A percentile compares a stretch with the other conserved stretches of the same genome.
These are phyloP conservation scores for Melanotaenia parkinsoni DNA, from an alignment of 2,797 vertebrate species.

Conservation along the genomic window DNA sequence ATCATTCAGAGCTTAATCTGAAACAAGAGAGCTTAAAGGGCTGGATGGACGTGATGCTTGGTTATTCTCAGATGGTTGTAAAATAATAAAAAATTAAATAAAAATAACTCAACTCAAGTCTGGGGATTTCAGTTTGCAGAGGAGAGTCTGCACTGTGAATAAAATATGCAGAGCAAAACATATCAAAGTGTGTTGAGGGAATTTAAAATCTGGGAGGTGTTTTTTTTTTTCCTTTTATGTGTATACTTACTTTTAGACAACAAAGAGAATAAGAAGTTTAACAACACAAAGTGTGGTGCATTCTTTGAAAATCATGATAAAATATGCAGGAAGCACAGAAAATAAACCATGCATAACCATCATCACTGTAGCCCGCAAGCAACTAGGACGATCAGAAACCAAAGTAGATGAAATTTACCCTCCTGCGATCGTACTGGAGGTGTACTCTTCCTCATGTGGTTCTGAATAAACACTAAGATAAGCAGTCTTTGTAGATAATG, in stretches of 20 bases:
- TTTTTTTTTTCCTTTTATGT: conserved; percentile 38
- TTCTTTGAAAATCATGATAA: conserved; percentile 38
- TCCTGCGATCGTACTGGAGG: conserved; percentile 14
- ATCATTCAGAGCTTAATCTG: conserved; percentile 17
- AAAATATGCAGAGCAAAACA: conserved; percentile 30
- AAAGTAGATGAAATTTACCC: conserved; percentile 15
- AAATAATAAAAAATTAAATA: not conserved
- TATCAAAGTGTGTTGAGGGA: conserved; percentile 30
- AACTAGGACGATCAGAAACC: conserved; percentile 5
- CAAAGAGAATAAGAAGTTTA: conserved; percentile 39
- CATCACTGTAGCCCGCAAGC: conserved; percentile 5
- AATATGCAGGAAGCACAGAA: conserved; percentile 45
- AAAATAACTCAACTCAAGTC: conserved; percentile 8
- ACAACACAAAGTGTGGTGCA: conserved; percentile 6
- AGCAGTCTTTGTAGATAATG: conserved; percentile 10
- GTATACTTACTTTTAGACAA: conserved; percentile 18
- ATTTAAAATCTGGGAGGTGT: conserved; percentile 20
- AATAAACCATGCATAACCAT: conserved; percentile 26
- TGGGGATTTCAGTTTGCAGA: conserved; percentile 18
- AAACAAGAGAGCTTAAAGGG: conserved; percentile 2
- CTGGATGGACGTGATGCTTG: not conserved
- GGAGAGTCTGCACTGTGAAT: conserved; percentile 28
- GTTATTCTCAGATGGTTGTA: conserved; percentile 8
- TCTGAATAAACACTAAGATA: conserved; percentile 14
- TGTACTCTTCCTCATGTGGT: not conserved